Evolutionary conservation across 1,140 invertebrate genomes (phyloP), one percentile per base, ranked within the genome.

Genomic region (Drosophila saltans): DNA sequence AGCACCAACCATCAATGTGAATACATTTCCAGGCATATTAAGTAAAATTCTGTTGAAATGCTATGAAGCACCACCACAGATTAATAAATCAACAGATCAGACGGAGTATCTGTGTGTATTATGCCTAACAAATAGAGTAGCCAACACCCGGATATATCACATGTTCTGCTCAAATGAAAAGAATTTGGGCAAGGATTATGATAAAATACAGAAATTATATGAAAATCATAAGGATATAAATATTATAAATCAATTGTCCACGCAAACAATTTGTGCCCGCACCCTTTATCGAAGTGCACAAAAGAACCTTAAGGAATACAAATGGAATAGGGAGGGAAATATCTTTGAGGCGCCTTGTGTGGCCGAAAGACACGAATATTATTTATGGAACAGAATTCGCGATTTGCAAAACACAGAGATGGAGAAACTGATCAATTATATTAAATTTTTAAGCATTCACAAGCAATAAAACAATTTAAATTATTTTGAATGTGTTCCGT

Each of bases 31-130:
- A 6, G 28, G 21, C 6, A 67, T 72, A 16, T 24, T 75, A 0
- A 64, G 67, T 10, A 33, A 43, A 11, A 58, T 80, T 10, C 48
- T 80, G 6, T 21, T 80, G 2, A 80, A 75, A 33, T 33, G 8
- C 9, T 41, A 77, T 36, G 21, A 40, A 8, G 36, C 28, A 10
- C 60, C 74, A 16, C 1, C 8, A 11, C 1, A 21, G 28, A 1
- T 55, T 28, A 43, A 4, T 30, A 7, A 61, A 73, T 45, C 7
- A 0, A 8, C 21, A 24, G 61, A 65, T 21, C 16, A 28, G 2
- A 3, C 26, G 2, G 36, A 75, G 6, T 1, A 40, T 16, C 10
- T 75, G 2, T 36, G 69, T n/a, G 16, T 75, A 3, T 11, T 72
- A 33, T 56, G 45, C 24, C 7, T 72, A 9, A 28, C 24, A 1